These are phyloP conservation scores for Bradypus variegatus DNA, from an alignment of 2,797 vertebrate genomes.

Conservation along the genomic window DNA sequence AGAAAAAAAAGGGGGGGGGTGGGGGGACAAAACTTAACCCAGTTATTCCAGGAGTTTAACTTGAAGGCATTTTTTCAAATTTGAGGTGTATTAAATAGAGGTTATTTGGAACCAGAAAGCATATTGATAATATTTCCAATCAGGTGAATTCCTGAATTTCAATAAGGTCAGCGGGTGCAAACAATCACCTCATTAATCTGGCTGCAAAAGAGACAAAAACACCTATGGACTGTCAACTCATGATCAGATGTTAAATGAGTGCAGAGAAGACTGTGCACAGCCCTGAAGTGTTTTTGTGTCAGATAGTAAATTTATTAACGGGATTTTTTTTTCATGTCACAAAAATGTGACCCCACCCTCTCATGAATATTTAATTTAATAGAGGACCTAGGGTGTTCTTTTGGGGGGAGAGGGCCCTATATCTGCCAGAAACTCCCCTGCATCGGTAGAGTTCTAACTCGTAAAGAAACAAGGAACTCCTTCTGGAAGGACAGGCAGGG, in stretches of 20 bases:
- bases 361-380: constrained; percentile 80
- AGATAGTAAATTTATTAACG: constrained; percentile 76
- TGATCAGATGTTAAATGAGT: constrained; percentile 63
- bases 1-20: not conserved
- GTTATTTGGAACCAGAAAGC: not conserved
- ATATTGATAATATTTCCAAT: constrained; percentile 36
- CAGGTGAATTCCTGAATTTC: constrained; percentile 29
- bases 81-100: not conserved
- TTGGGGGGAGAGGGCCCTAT: constrained; percentile 58
- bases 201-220: constrained; percentile 63
- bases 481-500: not conserved
- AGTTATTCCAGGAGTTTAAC: constrained; percentile 18
- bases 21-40: not conserved
- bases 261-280: constrained; percentile 48
- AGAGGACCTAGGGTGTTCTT: constrained; percentile 64
- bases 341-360: constrained; percentile 72
- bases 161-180: constrained; percentile 15
- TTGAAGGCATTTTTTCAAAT: not conserved
- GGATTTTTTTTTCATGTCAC: constrained; percentile 69
- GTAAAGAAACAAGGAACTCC: constrained; percentile 64
- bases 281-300: constrained; percentile 69
- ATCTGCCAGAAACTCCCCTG: constrained; percentile 64
- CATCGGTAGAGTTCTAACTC: constrained; percentile 58
- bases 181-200: constrained; percentile 53
- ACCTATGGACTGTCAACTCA: constrained; percentile 58